Base-by-base conservation (phyloP, 2,888 invertebrate species). In the Rhingia campestris region DNA sequence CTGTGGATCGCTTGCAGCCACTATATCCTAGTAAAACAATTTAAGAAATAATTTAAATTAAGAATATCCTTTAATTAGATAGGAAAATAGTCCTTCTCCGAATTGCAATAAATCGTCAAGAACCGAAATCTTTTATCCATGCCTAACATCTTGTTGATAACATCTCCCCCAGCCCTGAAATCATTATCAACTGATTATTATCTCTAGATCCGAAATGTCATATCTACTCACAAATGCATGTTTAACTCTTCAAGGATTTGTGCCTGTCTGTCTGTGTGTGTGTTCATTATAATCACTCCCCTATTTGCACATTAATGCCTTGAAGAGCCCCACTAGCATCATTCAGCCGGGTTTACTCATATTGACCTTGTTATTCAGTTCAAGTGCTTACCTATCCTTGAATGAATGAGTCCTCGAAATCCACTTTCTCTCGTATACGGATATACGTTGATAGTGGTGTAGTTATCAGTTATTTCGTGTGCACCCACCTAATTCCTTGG, bases 321-420 rank as follows among this genome's bases (percentile, higher is more conserved):
- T 70, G 33, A 67, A 74, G 53, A 58, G 51, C 64, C 35, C 37
- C 66, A 74, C 56, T 66, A 53, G 59, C 45, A 67, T 54, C 66
- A 39, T 80, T 61, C 74, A 54, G 22, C 54, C 41, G 56, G 64
- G 33, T 51, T 72, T 56, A 45, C 49, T 72, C 49, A 22, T 73
- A 66, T 72, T 81, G 77, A 81, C 81, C 81, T 81, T 81, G 81
- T 77, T 66, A 56, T 37, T 53, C 47, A 49, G 70, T 66, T 70
- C 76, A 76, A 81, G 76, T 72, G 39, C 79, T 67, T 72, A 30
- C 64, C 43, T 72, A 59, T 69, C 69, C 75, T 80, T 67, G 59
- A 58, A 43, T 61, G 32, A 59, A 61, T 47, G 47, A 35, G n/a
- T 56, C 9, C 64, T 22, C 37, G 7, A 43, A 14, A 33, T 41